A percentile compares a stretch with the other conserved stretches of the same genome.
phyloP scores from a whole-genome alignment of 2,113 vertebrate genomes.

The Dissostichus mawsoni region DNA sequence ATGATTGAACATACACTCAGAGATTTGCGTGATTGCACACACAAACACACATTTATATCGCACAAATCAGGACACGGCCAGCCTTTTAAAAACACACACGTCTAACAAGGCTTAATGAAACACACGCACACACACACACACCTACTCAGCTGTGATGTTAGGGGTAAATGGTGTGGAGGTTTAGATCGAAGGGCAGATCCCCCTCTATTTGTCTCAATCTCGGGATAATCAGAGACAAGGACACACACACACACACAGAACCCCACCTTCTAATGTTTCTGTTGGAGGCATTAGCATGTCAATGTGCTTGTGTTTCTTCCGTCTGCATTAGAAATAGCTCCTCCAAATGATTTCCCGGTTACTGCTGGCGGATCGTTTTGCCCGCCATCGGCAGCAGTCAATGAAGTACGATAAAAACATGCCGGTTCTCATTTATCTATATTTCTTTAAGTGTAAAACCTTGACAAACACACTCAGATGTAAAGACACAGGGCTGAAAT shows the following conservation, averaged over 20 bases:
- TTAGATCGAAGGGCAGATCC: slow-evolving; percentile 66
- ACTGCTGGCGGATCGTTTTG: slow-evolving; percentile 18
- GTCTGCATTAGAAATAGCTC: slow-evolving; percentile 41
- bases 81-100: slow-evolving; percentile 21
- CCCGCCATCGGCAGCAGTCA: slow-evolving; percentile 38
- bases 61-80: slow-evolving; percentile 33
- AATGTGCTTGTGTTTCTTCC: slow-evolving; percentile 60
- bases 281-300: slow-evolving; percentile 44
- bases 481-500: slow-evolving; percentile 10
- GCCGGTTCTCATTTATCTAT: slow-evolving; percentile 47
- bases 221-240: slow-evolving; percentile 69
- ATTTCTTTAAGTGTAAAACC: slow-evolving; percentile 38
- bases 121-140: not conserved
- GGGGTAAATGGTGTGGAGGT: slow-evolving; percentile 63
- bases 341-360: slow-evolving; percentile 53
- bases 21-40: slow-evolving; percentile 6
- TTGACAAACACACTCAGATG: slow-evolving; percentile 25
- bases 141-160: slow-evolving; percentile 42
- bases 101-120: slow-evolving; percentile 31
- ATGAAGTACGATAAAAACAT: slow-evolving; percentile 37
- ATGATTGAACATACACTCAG: not conserved
- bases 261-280: slow-evolving; percentile 30
- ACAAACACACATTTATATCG: slow-evolving; percentile 9
- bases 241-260: slow-evolving; percentile 10
- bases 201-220: slow-evolving; percentile 76